Evolutionary conservation across 2,113 vertebrate species (phyloP).

Genomic region (Sinosuthora webbiana): DNA sequence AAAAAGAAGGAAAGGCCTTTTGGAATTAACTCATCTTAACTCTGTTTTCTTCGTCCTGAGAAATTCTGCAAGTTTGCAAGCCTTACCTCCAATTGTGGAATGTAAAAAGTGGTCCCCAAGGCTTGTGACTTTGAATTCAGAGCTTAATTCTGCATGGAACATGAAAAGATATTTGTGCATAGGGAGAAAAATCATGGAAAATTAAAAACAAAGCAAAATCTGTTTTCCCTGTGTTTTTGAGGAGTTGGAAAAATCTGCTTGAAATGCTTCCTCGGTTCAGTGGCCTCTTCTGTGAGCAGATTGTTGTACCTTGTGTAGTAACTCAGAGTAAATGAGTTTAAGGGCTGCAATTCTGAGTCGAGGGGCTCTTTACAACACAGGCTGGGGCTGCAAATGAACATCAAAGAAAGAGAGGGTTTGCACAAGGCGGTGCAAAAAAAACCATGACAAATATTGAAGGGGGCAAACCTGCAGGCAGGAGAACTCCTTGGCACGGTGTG

Average conservation of each 20-base stretch:
- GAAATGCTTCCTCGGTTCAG: not conserved
- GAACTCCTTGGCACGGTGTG: rapidly evolving
- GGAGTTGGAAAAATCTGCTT: not conserved
- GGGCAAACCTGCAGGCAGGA: not conserved
- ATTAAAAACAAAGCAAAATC: not conserved
- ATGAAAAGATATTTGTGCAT: not conserved
- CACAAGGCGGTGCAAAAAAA: not conserved
- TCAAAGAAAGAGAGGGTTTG: not conserved
- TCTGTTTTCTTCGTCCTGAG: not conserved
- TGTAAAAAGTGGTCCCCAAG: not conserved
- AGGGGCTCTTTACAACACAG: not conserved
- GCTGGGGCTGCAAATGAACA: not conserved
- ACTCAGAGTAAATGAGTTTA: not conserved
- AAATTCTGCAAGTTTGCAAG: not conserved
- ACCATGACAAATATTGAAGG: not conserved
- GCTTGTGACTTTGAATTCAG: not conserved
- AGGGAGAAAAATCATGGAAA: not conserved
- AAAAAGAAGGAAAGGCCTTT: not conserved
- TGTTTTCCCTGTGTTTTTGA: not conserved
- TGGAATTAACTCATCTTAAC: not conserved
- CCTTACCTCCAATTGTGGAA: rapidly evolving
- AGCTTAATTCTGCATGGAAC: not conserved
- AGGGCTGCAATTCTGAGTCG: not conserved
- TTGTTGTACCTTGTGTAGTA: not conserved
- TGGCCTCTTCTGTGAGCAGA: not conserved